Evolutionary conservation across 2,113 vertebrate genomes (phyloP), one percentile per base, ranked within the genome.

Genomic region (Leptobrachium leishanense): DNA sequence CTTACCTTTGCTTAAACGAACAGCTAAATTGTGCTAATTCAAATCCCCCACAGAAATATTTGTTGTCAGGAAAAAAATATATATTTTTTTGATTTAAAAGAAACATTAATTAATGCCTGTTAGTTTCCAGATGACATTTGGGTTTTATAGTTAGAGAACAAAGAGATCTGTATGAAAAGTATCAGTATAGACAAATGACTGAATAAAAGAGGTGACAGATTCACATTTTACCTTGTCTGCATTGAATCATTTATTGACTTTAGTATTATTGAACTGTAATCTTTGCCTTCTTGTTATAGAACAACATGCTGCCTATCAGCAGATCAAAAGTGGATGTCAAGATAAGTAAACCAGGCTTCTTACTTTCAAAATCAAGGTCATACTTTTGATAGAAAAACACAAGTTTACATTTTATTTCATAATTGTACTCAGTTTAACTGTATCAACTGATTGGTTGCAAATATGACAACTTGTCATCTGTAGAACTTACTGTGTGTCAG

Each of bases 1-100:
- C 78, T 68, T 20, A 77, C 3, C 74, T 87, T 83, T 1, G 83
- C 86, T 89, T 84, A 76, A 84, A 82, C 46, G 74, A 13, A 74
- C 64, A 74, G 72, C 78, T 81, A 81, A 81, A 81, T 68, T 74
- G 78, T 15, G 64, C 73, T 81, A 68, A 74, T 81, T 81, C 68
- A 81, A 81, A 74, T 81, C 64, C 72, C 72, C 78, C 65, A 74
- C 53, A 80, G 77, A 74, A 59, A 80, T 46, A 74, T 74, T 74
- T 74, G 63, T 74, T 80, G 77, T 68, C 43, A 10, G 54, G 43
- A 41, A 68, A 57, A 79, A 80, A 74, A 62, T 68, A 57, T 74
- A 68, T 69, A 69, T 76, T 66, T 57, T 74, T 59, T 72, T 46
- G 72, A 43, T 68, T 15, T 57, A 39, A 57, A 66, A 54, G 50